Evolutionary conservation across 2,888 invertebrate species (phyloP).

Genomic region (Himalopsyche kuldschensis): DNA sequence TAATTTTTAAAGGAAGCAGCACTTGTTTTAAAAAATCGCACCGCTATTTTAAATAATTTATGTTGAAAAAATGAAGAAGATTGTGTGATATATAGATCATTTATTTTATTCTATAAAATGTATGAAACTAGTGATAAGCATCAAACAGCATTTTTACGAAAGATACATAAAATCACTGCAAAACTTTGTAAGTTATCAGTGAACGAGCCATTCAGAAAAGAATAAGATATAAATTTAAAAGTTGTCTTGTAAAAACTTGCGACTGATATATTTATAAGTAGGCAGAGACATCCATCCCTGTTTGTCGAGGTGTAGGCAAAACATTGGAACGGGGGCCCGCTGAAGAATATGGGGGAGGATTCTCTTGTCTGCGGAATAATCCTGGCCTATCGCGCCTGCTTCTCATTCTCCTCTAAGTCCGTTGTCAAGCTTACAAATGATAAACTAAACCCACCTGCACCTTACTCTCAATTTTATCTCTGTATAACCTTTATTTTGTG

Average conservation of each 20-base stretch:
- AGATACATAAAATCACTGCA: no score
- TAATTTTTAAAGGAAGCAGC: no score
- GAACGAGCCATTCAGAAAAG: not conserved
- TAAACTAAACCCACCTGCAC: constrained; percentile 33
- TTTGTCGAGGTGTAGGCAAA: not conserved
- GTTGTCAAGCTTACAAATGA: constrained; percentile 35
- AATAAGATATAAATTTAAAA: not conserved
- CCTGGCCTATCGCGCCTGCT: constrained; percentile 19
- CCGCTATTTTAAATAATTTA: no score
- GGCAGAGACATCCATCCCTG: not conserved
- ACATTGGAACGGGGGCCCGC: not conserved
- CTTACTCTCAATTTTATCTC: not conserved
- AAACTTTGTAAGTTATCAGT: no score
- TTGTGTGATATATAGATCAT: no score
- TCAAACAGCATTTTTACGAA: no score
- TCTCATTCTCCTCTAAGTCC: constrained; percentile 27
- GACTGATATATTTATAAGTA: not conserved
- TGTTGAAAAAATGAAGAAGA: no score
- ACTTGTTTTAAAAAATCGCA: no score
- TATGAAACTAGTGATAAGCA: no score
- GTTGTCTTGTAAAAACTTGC: no score
- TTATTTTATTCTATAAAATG: no score
- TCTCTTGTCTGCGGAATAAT: constrained; percentile 32
- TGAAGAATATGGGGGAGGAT: not conserved
- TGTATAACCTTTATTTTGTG: not conserved